phyloP scores from a whole-genome alignment of 2,113 vertebrate genomes.

The Xerus inauris region DNA sequence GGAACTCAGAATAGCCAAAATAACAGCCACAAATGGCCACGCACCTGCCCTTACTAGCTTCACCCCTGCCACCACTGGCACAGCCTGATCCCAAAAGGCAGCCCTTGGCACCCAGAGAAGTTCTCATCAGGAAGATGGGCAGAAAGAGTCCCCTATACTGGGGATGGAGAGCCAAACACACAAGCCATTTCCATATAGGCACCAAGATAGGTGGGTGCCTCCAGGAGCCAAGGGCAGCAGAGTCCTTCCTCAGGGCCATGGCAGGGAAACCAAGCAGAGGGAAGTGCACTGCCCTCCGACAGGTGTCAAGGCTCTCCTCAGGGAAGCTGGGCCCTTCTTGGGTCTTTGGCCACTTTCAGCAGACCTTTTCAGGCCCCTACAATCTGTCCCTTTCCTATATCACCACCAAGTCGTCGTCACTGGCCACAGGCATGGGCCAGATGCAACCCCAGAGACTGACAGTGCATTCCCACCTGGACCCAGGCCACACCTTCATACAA shows the following conservation, averaged over 20 bases:
- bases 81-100: background rate
- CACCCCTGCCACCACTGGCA: background rate
- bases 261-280: background rate
- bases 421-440: background rate
- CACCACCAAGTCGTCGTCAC: background rate
- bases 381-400: background rate
- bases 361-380: background rate
- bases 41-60: background rate
- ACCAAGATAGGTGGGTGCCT: background rate
- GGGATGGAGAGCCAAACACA: background rate
- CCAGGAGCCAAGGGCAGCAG: background rate
- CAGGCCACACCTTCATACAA: fast-evolving
- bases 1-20: background rate
- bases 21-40: background rate
- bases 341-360: background rate
- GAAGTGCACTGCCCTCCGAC: fast-evolving
- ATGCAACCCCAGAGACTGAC: background rate
- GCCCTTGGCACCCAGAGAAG: background rate
- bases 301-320: background rate
- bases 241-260: background rate
- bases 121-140: background rate
- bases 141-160: background rate
- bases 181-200: background rate
- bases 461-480: background rate
- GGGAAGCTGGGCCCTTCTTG: background rate